Evolutionary conservation across 2,888 invertebrate species (phyloP), one percentile per base, ranked within the genome.

Genomic region (Resseliella maxima): DNA sequence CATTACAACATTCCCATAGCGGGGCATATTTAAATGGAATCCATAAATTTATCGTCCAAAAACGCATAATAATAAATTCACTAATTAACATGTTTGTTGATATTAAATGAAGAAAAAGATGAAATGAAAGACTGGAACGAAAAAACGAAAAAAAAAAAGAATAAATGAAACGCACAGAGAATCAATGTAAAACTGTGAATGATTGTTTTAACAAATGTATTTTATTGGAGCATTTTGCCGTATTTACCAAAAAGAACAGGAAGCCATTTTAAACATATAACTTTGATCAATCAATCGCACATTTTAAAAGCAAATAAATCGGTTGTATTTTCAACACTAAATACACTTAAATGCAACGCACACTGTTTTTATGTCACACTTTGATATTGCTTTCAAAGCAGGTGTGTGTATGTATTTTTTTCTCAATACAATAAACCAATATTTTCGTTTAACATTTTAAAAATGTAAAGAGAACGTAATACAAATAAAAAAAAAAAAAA

Each of bases 31-130:
- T 18, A 72, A 72, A 72, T 72, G 72, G 72, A 35, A 31, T 72
- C 35, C 72, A 35, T 72, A 27, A 72, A 72, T 72, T 72, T 72
- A 72, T 72, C 72, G 15, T 31, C 31, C 72, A 72, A 27, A 59
- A 72, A 72, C 15, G 72, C 72, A 72, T 72, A 72, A 72, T 72
- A 72, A 72, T 72, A 72, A 72, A 72, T 72, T 35, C 35, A 72
- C 72, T 72, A 72, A 72, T 72, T 72, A 72, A 72, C 72, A 72
- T 72, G 72, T 72, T 72, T 35, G 72, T 72, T 31, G 31, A 72
- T 72, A 72, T 72, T 27, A 35, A 72, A 59, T 24, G 6, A 24
- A 27, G 18, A 10, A 72, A 31, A 2, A 15, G 15, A 35, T n/a
- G n/a, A n/a, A n/a, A n/a, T n/a, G n/a, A n/a, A n/a, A n/a, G n/a